Conservation (phyloP, 2,797 vertebrate species). For the Loriculus beryllinus region DNA sequence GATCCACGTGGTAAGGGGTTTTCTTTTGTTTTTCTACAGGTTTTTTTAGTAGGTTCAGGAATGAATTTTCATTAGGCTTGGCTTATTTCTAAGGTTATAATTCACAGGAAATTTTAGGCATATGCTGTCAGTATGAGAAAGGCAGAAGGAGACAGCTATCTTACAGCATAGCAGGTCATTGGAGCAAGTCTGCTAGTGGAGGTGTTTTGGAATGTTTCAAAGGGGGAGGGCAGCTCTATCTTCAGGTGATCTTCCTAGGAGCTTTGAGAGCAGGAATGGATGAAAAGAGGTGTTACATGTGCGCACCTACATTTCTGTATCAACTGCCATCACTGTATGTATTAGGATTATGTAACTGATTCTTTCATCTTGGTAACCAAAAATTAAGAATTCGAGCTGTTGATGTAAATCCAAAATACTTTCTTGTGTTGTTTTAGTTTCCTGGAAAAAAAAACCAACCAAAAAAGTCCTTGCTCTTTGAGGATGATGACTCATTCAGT, state of each 20-base stretch:
- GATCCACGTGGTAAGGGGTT: slow-evolving; percentile 89
- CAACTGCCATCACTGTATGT: not conserved
- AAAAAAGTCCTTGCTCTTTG: not conserved
- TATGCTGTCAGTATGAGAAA: not conserved
- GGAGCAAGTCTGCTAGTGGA: not conserved
- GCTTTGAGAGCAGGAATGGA: not conserved
- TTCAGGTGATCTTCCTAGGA: not conserved
- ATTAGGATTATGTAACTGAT: not conserved
- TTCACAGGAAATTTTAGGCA: not conserved
- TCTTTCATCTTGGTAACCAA: not conserved
- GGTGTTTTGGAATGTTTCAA: not conserved
- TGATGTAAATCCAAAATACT: not conserved
- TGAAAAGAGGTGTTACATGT: not conserved
- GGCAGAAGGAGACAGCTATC: not conserved
- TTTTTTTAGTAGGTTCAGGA: not conserved
- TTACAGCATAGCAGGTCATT: not conserved
- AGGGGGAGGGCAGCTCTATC: not conserved
- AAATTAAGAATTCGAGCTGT: not conserved
- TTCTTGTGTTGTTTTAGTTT: not conserved
- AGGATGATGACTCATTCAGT: not conserved
- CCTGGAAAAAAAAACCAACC: not conserved
- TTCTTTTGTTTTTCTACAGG: not conserved
- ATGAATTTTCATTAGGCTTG: not conserved
- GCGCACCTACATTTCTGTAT: not conserved
- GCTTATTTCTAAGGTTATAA: not conserved